Conservation (phyloP, 2,888 invertebrate species). For the Phengaris alcon region DNA sequence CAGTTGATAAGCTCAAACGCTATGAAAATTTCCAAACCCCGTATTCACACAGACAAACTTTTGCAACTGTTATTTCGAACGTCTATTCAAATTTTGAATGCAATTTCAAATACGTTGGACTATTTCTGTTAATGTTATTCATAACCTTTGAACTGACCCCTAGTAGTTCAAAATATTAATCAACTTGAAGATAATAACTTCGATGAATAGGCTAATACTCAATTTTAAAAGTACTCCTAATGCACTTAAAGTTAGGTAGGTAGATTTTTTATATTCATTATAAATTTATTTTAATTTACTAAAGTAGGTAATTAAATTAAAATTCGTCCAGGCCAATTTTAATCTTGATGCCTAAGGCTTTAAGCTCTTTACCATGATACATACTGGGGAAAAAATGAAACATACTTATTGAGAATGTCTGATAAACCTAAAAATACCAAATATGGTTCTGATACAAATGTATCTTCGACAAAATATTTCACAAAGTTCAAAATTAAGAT, state of each 20-base stretch:
- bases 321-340: neutral
- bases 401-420: neutral
- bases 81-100: neutral
- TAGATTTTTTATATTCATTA: too few species aligned
- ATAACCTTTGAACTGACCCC: neutral
- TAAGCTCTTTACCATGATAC: neutral
- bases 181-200: neutral
- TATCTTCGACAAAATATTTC: too few species aligned
- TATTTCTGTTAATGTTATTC: conserved; percentile 10
- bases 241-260: too few species aligned
- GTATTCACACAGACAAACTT: conserved; percentile 15
- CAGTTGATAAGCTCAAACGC: conserved; percentile 27
- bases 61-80: conserved; percentile 19
- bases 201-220: neutral
- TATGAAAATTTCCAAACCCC: conserved; percentile 24
- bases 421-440: too few species aligned
- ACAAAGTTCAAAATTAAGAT: neutral
- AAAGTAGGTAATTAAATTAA: neutral
- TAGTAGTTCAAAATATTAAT: conserved; percentile 1
- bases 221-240: neutral
- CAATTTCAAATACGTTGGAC: neutral
- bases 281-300: neutral
- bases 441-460: too few species aligned
- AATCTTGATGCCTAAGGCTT: too few species aligned
- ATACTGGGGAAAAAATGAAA: neutral